A percentile compares a stretch with the other conserved stretches of the same genome.
Conservation (phyloP, 2,113 vertebrate species). For the Puntigrus tetrazona region DNA sequence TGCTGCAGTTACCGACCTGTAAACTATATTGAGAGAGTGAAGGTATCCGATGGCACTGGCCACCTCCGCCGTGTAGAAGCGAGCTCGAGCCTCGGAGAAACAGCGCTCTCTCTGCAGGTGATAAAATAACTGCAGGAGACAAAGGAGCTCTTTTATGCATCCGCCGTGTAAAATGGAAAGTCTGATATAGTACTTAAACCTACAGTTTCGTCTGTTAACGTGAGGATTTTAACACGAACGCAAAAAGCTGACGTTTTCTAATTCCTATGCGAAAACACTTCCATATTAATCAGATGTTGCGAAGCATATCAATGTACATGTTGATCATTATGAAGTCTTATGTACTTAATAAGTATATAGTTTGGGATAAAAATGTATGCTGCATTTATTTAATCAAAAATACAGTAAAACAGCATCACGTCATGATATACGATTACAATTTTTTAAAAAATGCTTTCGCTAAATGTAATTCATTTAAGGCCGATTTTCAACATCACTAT, state of each 20-base stretch:
- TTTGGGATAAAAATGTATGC: neutral
- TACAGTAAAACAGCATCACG: neutral
- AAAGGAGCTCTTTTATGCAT: neutral
- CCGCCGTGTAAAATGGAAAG: neutral
- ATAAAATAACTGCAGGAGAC: conserved; percentile 85
- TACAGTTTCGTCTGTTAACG: too few species aligned
- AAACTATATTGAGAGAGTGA: conserved; percentile 95
- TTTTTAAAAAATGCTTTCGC: too few species aligned
- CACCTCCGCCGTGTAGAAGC: conserved; percentile 92
- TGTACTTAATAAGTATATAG: neutral
- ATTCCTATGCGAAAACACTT: neutral
- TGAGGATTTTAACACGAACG: too few species aligned
- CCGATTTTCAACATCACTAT: neutral
- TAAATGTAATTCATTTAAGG: neutral
- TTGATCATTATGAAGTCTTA: neutral
- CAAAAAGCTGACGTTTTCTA: too few species aligned
- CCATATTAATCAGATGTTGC: neutral
- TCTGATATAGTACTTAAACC: neutral
- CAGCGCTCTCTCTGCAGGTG: conserved; percentile 92
- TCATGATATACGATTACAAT: neutral
- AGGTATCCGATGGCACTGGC: conserved; percentile 95
- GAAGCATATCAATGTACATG: neutral
- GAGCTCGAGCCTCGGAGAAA: conserved; percentile 90
- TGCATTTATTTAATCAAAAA: neutral
- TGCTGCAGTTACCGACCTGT: conserved; percentile 79